Evolutionary conservation across 2,888 invertebrate species (phyloP).

Genomic region (Noctua pronuba): DNA sequence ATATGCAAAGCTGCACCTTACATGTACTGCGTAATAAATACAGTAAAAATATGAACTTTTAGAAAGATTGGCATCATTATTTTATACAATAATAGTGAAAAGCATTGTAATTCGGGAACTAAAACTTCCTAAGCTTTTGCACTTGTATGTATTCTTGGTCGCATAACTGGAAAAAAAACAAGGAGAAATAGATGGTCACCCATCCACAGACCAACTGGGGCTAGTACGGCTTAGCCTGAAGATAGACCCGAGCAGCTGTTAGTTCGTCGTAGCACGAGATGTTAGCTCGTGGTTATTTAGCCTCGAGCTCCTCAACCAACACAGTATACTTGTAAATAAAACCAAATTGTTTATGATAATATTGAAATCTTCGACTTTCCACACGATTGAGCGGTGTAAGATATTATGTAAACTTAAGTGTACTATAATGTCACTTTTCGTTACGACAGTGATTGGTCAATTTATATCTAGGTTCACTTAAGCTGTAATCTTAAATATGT

Average conservation of each 20-base stretch:
- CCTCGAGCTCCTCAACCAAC: not conserved
- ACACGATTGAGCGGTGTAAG: not conserved
- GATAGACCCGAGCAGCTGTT: not conserved
- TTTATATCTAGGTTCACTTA: not conserved
- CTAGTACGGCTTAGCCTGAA: no score
- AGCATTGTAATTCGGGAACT: no score
- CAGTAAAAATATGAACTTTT: no score
- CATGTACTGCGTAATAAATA: no score
- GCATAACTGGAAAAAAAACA: not conserved
- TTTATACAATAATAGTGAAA: no score
- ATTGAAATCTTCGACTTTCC: constrained; percentile 9
- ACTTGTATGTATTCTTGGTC: no score
- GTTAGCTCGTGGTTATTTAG: no score
- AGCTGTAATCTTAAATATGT: not conserved
- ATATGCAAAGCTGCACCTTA: not conserved
- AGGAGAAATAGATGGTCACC: no score
- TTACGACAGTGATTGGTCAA: not conserved
- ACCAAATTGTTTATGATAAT: not conserved
- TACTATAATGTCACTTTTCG: constrained; percentile 8
- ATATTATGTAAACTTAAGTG: constrained; percentile 41
- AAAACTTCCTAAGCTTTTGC: no score
- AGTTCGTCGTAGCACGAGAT: no score
- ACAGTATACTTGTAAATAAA: not conserved
- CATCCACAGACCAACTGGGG: no score
- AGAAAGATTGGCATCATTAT: no score